phyloP scores from a whole-genome alignment of 1,140 invertebrate species.

The Drosophila kepulauana region DNA sequence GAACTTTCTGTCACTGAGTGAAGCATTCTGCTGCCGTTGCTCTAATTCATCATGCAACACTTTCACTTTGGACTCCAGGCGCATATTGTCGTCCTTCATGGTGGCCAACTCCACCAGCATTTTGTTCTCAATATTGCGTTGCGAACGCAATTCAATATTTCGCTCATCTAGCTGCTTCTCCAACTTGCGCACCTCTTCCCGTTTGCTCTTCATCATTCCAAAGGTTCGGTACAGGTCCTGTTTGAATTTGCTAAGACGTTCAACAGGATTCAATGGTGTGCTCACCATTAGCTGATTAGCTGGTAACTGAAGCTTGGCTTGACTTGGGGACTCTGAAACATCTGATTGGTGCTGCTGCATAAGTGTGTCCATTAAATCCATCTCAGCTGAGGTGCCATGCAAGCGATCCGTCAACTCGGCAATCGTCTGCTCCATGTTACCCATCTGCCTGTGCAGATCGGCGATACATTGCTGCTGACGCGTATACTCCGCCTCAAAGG shows the following conservation, averaged over 20 bases:
- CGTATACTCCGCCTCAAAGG: conserved; percentile 56
- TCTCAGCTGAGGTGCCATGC: conserved; percentile 67
- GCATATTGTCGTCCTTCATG: conserved; percentile 67
- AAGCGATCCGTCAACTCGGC: conserved; percentile 59
- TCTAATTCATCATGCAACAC: conserved; percentile 66
- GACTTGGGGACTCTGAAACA: conserved; percentile 38
- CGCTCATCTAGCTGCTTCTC: conserved; percentile 71
- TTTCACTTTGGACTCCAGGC: conserved; percentile 63
- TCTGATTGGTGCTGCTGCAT: conserved; percentile 73
- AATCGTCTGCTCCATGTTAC: conserved; percentile 71
- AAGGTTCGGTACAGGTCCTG: conserved; percentile 73
- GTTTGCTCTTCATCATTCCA: conserved; percentile 69
- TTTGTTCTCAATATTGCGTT: conserved; percentile 74
- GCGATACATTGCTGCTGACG: conserved; percentile 63
- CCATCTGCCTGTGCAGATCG: conserved; percentile 66
- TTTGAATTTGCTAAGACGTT: conserved; percentile 73
- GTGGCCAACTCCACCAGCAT: conserved; percentile 70
- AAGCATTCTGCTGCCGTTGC: conserved; percentile 39
- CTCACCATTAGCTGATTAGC: conserved; percentile 59
- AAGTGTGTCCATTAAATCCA: conserved; percentile 80
- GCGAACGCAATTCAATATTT: conserved; percentile 53
- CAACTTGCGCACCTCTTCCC: conserved; percentile 75
- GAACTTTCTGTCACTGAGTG: conserved; percentile 29
- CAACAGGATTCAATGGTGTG: conserved; percentile 67
- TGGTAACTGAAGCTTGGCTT: conserved; percentile 19